Evolutionary conservation across 1,140 invertebrate species (phyloP).

Genomic region (Trichomalopsis sarcophagae): DNA sequence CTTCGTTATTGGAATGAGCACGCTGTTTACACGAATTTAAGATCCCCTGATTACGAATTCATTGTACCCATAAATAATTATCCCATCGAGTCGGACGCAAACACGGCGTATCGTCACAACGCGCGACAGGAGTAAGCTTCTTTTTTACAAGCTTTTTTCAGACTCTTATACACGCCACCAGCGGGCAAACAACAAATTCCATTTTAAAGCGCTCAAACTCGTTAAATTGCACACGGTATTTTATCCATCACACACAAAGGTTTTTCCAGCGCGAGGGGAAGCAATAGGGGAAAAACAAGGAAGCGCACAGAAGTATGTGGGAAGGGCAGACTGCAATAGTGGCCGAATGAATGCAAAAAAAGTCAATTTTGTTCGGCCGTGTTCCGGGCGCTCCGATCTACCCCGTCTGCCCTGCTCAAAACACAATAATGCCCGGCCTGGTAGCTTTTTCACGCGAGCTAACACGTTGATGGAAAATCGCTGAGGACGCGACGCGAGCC

Average conservation of each 20-base stretch:
- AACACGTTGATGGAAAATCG: conserved; percentile 30
- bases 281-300: conserved; percentile 20
- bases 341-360: conserved; percentile 25
- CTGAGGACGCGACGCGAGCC: neutral
- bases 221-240: conserved; percentile 36
- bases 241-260: conserved; percentile 44
- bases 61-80: too few relatives aligned
- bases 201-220: conserved; percentile 38
- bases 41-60: too few relatives aligned
- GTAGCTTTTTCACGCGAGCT: conserved; percentile 27
- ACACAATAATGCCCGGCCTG: conserved; percentile 25
- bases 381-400: neutral
- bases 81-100: too few relatives aligned
- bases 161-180: neutral
- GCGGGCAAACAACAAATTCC: conserved; percentile 38
- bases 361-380: conserved; percentile 38
- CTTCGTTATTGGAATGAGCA: neutral
- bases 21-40: neutral
- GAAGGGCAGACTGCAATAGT: neutral
- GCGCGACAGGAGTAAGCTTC: too few relatives aligned
- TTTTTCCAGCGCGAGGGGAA: conserved; percentile 12
- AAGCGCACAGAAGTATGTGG: neutral
- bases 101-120: too few relatives aligned
- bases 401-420: neutral
- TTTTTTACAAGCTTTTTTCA: neutral